phyloP scores from a whole-genome alignment of 2,113 vertebrate genomes.

The Rattus norvegicus region DNA sequence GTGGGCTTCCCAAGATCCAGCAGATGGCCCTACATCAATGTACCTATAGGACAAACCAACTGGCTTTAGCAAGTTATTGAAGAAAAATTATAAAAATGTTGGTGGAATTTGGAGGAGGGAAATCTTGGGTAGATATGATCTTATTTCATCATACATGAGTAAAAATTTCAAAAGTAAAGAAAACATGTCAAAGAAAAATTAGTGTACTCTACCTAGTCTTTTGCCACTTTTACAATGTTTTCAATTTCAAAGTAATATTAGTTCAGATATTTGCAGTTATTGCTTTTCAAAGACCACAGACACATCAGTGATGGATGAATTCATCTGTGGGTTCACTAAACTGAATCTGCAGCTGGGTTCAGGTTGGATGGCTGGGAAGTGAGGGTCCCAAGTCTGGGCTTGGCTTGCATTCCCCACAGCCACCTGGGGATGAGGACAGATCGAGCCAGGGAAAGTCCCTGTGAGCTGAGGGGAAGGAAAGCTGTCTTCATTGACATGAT shows the following conservation, averaged over 20 bases:
- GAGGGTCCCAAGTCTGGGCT: not conserved
- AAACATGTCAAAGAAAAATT: not conserved
- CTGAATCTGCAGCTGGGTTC: not conserved
- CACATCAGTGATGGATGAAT: not conserved
- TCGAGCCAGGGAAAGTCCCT: not conserved
- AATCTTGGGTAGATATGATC: not conserved
- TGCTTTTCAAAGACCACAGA: not conserved
- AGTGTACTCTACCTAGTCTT: not conserved
- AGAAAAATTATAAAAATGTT: not conserved
- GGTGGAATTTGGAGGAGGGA: not conserved
- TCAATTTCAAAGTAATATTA: constrained; percentile 19
- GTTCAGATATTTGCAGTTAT: not conserved
- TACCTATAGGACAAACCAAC: not conserved
- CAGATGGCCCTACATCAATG: too few species aligned
- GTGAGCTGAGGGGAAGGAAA: not conserved
- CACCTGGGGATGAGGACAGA: not conserved
- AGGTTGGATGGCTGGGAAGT: not conserved
- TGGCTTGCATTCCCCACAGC: fast-evolving
- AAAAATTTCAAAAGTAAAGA: not conserved
- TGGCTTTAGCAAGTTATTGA: not conserved
- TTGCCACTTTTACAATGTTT: constrained; percentile 35
- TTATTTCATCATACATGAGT: not conserved
- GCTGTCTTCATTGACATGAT: not conserved
- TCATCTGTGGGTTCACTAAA: not conserved
- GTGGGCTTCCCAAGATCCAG: not conserved